Evolutionary conservation across 2,797 vertebrate species (phyloP).

Genomic region (Amazona finschi): DNA sequence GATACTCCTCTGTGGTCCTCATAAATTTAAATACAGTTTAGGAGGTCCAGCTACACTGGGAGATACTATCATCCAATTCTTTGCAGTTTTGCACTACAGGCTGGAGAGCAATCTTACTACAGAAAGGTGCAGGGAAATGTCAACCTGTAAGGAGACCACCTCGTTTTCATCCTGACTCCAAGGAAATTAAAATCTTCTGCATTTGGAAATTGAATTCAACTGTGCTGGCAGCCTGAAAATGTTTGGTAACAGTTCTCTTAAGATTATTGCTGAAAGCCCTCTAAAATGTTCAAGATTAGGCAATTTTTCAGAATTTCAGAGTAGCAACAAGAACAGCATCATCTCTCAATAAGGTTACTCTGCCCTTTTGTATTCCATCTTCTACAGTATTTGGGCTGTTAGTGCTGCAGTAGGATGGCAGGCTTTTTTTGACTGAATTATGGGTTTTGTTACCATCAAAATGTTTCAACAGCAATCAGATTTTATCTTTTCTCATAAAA

Average conservation of each 20-base stretch:
- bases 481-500: background rate
- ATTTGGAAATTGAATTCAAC: background rate
- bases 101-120: background rate
- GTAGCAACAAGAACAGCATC: background rate
- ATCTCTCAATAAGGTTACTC: background rate
- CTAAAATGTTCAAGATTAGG: background rate
- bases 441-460: background rate
- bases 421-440: background rate
- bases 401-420: background rate
- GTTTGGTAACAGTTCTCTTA: background rate
- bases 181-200: background rate
- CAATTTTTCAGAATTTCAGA: background rate
- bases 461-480: background rate
- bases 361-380: background rate
- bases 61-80: background rate
- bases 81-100: background rate
- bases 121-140: background rate
- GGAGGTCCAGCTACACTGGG: background rate
- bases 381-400: background rate
- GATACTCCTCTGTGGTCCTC: background rate
- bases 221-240: background rate
- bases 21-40: background rate
- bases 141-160: background rate
- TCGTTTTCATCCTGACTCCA: background rate
- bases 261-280: background rate